A percentile compares a stretch with the other conserved stretches of the same genome.
These are phyloP conservation scores for Stegostoma tigrinum DNA, from an alignment of 2,113 vertebrate genomes.

Conservation along the genomic window DNA sequence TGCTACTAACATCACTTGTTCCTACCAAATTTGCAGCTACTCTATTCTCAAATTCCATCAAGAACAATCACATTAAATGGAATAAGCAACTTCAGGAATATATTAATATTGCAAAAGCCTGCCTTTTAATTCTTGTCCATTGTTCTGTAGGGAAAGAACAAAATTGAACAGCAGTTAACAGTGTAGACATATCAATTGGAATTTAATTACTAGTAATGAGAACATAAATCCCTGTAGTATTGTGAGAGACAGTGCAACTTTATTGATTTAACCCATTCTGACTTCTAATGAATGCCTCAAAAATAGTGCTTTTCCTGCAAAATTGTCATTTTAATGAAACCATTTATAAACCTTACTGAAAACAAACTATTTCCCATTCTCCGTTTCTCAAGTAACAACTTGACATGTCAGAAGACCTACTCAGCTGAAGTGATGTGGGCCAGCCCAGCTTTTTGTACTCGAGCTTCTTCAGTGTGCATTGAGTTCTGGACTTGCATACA, in stretches of 20 bases:
- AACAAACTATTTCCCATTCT: background rate
- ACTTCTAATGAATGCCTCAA: background rate
- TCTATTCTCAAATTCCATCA: background rate
- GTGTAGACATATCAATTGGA: background rate
- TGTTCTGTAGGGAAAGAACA: background rate
- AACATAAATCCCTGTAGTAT: background rate
- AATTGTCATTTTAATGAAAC: background rate
- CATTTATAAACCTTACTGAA: background rate
- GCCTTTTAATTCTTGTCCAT: slow-evolving; percentile 28
- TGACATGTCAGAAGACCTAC: background rate
- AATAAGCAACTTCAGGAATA: background rate
- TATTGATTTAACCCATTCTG: background rate
- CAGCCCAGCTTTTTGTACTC: too few species aligned
- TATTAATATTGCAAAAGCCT: background rate
- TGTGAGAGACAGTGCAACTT: background rate
- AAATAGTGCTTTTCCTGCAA: background rate
- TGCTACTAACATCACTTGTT: background rate
- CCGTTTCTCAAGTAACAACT: background rate
- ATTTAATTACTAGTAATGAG: slow-evolving; percentile 22
- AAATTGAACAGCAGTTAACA: background rate
- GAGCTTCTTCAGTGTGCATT: background rate
- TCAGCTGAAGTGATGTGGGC: background rate
- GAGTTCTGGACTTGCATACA: background rate
- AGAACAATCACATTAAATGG: slow-evolving; percentile 11
- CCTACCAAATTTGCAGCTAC: background rate